Percentiles rank a stretch among this genome's conserved stretches.
Evolutionary conservation across 2,797 vertebrate species (phyloP).

Genomic region (Phylloscopus collybita): DNA sequence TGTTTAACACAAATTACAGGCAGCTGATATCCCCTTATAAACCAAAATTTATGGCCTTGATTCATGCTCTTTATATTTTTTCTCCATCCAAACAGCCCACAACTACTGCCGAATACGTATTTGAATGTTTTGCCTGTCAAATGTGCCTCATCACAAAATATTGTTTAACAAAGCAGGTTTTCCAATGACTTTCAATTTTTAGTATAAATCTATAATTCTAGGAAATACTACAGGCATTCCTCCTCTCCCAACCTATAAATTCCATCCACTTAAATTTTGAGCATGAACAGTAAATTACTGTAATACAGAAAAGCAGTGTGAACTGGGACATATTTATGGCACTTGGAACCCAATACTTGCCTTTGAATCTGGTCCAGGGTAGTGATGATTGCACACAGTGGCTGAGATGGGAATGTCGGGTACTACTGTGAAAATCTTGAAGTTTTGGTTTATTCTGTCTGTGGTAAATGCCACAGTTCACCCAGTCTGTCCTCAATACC

Average conservation of each 20-base stretch:
- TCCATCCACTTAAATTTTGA: not conserved
- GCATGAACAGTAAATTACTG: not conserved
- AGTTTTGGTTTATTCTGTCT: not conserved
- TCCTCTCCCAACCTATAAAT: not conserved
- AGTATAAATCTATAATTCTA: not conserved
- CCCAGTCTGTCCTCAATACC: not conserved
- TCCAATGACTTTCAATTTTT: not conserved
- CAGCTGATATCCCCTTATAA: slow-evolving; percentile 27
- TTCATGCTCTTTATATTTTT: slow-evolving; percentile 49
- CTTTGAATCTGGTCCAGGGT: not conserved
- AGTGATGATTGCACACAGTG: accelerated
- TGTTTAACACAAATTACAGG: not conserved
- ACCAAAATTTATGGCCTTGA: slow-evolving; percentile 56
- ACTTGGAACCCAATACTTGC: not conserved
- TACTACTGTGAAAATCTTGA: not conserved
- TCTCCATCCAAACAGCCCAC: slow-evolving; percentile 13
- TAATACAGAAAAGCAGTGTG: not conserved
- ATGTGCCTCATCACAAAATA: slow-evolving; percentile 9
- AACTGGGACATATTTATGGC: not conserved
- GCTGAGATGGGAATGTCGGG: not conserved
- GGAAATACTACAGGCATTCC: not conserved
- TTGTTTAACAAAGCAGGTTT: not conserved
- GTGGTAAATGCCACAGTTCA: not conserved
- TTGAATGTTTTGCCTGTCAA: slow-evolving; percentile 55
- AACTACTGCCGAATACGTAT: slow-evolving; percentile 53